Conservation (phyloP, 2,797 vertebrate genomes). For the Chanos chanos region DNA sequence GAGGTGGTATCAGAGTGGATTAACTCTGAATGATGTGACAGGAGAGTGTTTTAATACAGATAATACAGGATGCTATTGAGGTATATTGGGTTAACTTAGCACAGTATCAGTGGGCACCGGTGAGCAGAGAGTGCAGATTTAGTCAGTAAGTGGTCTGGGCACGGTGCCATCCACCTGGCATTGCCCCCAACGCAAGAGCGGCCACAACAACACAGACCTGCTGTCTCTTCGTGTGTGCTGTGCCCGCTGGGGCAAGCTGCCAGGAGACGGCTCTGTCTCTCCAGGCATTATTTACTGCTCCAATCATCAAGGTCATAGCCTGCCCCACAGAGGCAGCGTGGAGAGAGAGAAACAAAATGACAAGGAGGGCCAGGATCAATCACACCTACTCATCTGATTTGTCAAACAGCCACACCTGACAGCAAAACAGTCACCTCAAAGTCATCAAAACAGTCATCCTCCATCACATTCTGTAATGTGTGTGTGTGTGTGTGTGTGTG, state of each 20-base stretch:
- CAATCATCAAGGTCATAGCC: constrained; percentile 70
- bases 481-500: too few species aligned
- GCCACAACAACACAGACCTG: constrained; percentile 60
- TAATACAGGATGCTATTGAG: too few species aligned
- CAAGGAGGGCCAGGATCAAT: constrained; percentile 13
- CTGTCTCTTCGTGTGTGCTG: constrained; percentile 47
- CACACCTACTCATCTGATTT: constrained; percentile 47
- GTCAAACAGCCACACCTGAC: constrained; percentile 39
- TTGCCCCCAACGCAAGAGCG: constrained; percentile 47
- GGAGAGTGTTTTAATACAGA: too few species aligned
- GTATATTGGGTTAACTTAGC: too few species aligned
- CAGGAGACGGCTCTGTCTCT: constrained; percentile 59
- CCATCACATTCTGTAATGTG: too few species aligned
- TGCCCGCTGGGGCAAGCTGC: constrained; percentile 58
- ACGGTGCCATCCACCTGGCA: constrained; percentile 65
- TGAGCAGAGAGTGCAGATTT: too few species aligned
- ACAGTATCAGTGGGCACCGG: too few species aligned
- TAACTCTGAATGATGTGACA: too few species aligned
- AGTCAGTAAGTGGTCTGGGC: constrained; percentile 63
- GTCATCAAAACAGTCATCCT: too few species aligned
- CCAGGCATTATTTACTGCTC: constrained; percentile 60
- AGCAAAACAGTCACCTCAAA: constrained; percentile 20
- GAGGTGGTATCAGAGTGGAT: too few species aligned
- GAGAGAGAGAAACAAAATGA: constrained; percentile 3
- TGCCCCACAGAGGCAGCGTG: constrained; percentile 47